Evolutionary conservation across 2,888 invertebrate genomes (phyloP), one percentile per base, ranked within the genome.

Genomic region (Scaptodrosophila latifasciaeformis): DNA sequence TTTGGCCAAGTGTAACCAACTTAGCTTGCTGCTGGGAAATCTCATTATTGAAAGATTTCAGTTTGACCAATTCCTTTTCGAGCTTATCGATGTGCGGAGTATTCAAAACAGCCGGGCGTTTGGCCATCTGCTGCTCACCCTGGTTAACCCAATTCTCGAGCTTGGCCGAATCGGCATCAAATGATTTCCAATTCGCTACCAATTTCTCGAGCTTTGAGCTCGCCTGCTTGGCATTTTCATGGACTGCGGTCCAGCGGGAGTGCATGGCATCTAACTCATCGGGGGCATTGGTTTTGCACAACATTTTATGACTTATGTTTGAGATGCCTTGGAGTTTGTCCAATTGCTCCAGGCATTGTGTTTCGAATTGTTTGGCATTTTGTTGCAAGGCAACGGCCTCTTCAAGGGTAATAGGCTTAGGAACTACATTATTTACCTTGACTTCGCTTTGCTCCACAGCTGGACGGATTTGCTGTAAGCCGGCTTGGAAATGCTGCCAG

Each of bases 371-470:
- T 85, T 88, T 90, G 21, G 92, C 91, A 81, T 91, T 91, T 63
- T 90, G 89, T 82, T 93, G 91, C 83, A 95, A 88, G 70, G 92
- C 90, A 60, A 91, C 88, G n/a, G 96, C 96, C 87, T 97, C 96
- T 61, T 91, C 89, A 48, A 96, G 87, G 37, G 91, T 91, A 2
- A 90, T 87, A 13, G 96, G 96, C 85, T 94, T 95, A 3, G 92
- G 77, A 70, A 83, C 76, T 70, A 85, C 80, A 49, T 81, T 82
- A 83, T 86, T 86, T 80, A 95, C 89, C 87, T 92, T 93, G n/a
- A 91, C 86, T 87, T 97, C 96, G 13, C 94, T 93, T 82, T 93
- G 90, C 83, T 96, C 94, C 51, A 97, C 90, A 93, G 96, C 95
- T 0, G 96, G 96, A 82, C 93, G 92, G 46, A 96, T 90, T 84